Evolutionary conservation across 2,888 invertebrate species (phyloP).

Genomic region (Leucoma salicis): DNA sequence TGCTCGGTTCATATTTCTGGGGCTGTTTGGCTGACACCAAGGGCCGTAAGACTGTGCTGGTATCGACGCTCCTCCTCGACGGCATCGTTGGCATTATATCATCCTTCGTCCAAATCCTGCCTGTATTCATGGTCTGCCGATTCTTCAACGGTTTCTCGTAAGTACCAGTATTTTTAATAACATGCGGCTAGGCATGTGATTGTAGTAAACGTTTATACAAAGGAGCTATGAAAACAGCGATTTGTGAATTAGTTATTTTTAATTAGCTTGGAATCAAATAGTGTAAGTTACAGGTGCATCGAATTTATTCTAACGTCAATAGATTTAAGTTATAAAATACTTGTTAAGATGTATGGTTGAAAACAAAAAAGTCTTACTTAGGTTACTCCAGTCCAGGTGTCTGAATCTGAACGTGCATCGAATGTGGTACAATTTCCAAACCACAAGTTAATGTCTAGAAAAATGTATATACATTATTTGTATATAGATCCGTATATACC

Average conservation of each 20-base stretch:
- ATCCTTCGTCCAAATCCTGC: constrained; percentile 87
- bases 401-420: too few species aligned
- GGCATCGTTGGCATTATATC: constrained; percentile 87
- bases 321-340: too few species aligned
- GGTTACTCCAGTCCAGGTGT: too few species aligned
- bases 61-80: constrained; percentile 87
- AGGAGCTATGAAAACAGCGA: constrained; percentile 17
- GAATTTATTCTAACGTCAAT: too few species aligned
- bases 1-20: constrained; percentile 92
- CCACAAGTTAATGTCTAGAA: too few species aligned
- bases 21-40: constrained; percentile 92
- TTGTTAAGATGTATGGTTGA: too few species aligned
- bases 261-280: too few species aligned
- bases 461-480: too few species aligned
- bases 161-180: constrained; percentile 54
- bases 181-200: constrained; percentile 40
- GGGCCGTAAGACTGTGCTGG: constrained; percentile 88
- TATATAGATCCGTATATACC: too few species aligned
- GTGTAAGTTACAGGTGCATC: too few species aligned
- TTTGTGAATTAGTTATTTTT: neutral
- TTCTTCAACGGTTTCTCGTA: constrained; percentile 91
- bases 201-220: neutral
- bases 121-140: constrained; percentile 87
- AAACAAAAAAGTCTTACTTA: too few species aligned
- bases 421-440: too few species aligned